phyloP scores from a whole-genome alignment of 2,113 vertebrate genomes.

The Grammomys surdaster region DNA sequence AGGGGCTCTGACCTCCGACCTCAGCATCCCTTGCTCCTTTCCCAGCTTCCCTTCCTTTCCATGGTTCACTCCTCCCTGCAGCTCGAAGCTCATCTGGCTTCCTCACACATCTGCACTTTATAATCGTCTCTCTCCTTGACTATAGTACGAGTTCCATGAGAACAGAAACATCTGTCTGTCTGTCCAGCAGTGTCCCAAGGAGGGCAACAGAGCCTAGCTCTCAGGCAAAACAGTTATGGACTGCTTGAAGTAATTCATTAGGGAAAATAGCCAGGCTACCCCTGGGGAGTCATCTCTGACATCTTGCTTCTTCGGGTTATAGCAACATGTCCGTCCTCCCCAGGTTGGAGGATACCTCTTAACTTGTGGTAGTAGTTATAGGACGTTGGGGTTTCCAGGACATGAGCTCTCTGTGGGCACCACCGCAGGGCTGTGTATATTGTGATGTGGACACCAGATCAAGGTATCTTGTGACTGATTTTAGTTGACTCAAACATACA shows the following conservation, averaged over 20 bases:
- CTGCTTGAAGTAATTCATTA: neutral
- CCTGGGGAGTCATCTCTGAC: rapidly evolving
- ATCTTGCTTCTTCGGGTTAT: neutral
- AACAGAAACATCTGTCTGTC: neutral
- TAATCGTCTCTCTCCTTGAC: neutral
- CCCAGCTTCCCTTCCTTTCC: neutral
- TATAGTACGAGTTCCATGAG: neutral
- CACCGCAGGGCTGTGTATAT: neutral
- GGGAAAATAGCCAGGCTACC: neutral
- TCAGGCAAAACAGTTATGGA: neutral
- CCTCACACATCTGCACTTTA: neutral
- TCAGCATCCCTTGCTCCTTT: neutral
- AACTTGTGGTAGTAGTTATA: no score
- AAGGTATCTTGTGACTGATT: neutral
- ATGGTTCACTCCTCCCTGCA: neutral
- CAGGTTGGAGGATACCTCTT: neutral
- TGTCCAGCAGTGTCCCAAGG: neutral
- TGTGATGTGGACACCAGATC: neutral
- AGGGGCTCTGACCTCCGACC: neutral
- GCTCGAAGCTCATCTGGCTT: neutral
- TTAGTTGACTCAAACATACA: neutral
- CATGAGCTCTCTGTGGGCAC: neutral
- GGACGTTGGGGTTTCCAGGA: neutral
- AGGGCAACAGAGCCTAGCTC: neutral
- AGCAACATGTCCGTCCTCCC: neutral